phyloP scores from a whole-genome alignment of 1,140 invertebrate species.

The Elymnias hypermnestra region DNA sequence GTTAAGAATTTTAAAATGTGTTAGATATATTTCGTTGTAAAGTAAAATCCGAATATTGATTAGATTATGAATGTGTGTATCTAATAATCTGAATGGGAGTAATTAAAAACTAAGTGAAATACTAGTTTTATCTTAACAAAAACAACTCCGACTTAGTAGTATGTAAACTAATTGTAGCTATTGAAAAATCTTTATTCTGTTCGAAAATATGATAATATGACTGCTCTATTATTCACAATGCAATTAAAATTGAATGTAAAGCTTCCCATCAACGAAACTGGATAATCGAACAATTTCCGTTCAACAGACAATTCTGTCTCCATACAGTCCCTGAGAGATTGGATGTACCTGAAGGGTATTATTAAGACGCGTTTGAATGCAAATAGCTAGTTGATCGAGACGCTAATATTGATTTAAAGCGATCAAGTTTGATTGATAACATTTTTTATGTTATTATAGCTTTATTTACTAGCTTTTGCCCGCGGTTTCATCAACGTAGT shows the following conservation, averaged over 20 bases:
- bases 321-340: constrained; percentile 14
- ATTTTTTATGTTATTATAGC: too few species aligned
- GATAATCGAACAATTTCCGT: constrained; percentile 18
- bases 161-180: too few species aligned
- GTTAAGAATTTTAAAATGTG: too few species aligned
- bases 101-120: too few species aligned
- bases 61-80: too few species aligned
- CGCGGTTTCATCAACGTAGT: not conserved
- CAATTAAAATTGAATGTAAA: not conserved
- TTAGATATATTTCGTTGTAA: too few species aligned
- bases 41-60: too few species aligned
- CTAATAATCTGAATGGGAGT: too few species aligned
- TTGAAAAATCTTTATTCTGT: too few species aligned
- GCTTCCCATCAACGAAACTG: constrained; percentile 5
- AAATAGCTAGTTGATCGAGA: constrained; percentile 2
- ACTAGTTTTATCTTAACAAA: too few species aligned
- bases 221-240: not conserved
- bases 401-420: not conserved
- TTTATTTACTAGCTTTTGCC: not conserved
- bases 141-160: too few species aligned
- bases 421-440: not conserved
- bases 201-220: too few species aligned
- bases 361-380: not conserved
- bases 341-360: constrained; percentile 10
- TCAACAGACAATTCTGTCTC: constrained; percentile 7